A percentile compares a stretch with the other conserved stretches of the same genome.
phyloP scores from a whole-genome alignment of 2,113 vertebrate genomes.

The Bothrops jararaca region DNA sequence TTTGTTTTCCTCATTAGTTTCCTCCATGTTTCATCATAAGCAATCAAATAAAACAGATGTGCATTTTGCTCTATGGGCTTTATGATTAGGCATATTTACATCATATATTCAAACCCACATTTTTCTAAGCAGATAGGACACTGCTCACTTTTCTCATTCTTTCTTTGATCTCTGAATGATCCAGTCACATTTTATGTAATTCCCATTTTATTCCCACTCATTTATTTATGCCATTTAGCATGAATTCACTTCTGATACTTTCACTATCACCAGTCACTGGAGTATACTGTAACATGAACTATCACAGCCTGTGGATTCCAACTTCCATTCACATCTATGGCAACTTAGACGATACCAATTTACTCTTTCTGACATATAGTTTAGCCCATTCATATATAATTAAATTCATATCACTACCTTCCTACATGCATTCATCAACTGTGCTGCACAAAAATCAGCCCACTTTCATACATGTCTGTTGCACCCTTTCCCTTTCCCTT shows the following conservation, averaged over 20 bases:
- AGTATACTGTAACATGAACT: neutral
- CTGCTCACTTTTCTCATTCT: neutral
- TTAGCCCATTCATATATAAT: neutral
- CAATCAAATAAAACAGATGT: neutral
- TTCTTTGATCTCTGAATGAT: neutral
- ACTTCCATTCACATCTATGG: neutral
- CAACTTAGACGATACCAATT: neutral
- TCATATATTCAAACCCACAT: neutral
- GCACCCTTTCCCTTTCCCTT: neutral
- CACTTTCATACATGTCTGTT: neutral
- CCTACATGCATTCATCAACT: neutral
- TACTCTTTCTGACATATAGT: neutral
- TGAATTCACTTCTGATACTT: neutral
- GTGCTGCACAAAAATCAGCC: neutral
- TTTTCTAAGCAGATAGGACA: neutral
- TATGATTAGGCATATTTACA: neutral
- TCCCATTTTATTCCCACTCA: neutral
- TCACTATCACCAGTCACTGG: neutral
- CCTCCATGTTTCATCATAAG: neutral
- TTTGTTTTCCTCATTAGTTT: neutral
- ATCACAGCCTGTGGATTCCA: neutral
- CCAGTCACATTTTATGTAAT: neutral
- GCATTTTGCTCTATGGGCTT: neutral
- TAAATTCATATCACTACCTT: neutral
- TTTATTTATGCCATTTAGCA: neutral